Evolutionary conservation across 2,797 vertebrate species (phyloP), one percentile per base, ranked within the genome.

Genomic region (Gila robusta): DNA sequence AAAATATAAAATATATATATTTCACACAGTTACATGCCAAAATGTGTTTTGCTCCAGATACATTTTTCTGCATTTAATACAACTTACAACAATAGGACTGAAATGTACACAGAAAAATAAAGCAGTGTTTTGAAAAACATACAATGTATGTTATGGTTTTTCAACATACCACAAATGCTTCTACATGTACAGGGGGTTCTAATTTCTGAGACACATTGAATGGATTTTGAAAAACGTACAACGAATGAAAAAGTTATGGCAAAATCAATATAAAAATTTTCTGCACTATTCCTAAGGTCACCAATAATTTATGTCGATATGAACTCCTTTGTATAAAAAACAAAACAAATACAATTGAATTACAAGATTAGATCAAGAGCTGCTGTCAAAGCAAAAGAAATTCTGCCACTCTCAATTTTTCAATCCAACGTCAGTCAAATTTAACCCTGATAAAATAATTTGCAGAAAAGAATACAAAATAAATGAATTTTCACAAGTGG

Each of bases 191-290:
- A 76, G 44, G 17, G 17, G 16, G n/a, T 10, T 26, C 16, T 14
- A 76, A 77, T 37, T 10, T 56, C 21, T 59, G 6, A 77, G 11
- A 35, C 21, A 23, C 19, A 14, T 6, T 56, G 32, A 77, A 56
- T 59, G 6, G 21, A 59, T 56, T 78, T n/a, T 1, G 3, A 59
- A 76, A 23, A 35, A 23, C 10, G 4, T 35, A 56, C 14, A 35
- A 14, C 6, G 0, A 26, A 5, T 7, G 3, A 6, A 78, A 54
- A 54, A 7, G 9, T 9, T 32, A 17, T 32, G 28, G 7, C 17
- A 28, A 37, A 52, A n/a, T 37, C 0, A 37, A 23, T 35, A 14
- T 7, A 0, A 23, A 37, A 3, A 26, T 17, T 3, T 28, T 28
- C 17, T 19, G 14, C 16, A 21, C 12, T 6, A n/a, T 41, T 71